These are phyloP conservation scores for Morbakka virulenta DNA, from an alignment of 30 jellyfish, hydroid and myxozoan species.

Conservation along the genomic window DNA sequence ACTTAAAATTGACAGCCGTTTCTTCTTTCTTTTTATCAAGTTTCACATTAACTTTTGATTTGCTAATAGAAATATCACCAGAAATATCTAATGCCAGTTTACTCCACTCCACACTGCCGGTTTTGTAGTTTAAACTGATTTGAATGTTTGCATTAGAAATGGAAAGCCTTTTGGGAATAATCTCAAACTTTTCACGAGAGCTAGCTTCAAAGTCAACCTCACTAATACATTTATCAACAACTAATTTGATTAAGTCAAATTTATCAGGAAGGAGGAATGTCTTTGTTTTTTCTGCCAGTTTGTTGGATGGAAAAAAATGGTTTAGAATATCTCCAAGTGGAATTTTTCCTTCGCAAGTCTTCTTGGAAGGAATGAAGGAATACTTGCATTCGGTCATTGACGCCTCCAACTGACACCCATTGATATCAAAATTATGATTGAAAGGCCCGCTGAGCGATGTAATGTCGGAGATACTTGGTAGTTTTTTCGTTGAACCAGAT, in stretches of 20 bases:
- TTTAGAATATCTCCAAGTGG: constrained; percentile 34
- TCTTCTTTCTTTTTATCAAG: constrained; percentile 40
- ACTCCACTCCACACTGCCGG: constrained; percentile 18
- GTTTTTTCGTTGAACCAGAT: neutral
- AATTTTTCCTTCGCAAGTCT: constrained; percentile 33
- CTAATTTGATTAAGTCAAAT: constrained; percentile 48
- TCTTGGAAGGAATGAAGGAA: constrained; percentile 47
- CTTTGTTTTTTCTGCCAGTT: constrained; percentile 37
- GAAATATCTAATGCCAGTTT: constrained; percentile 26
- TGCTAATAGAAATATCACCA: constrained; percentile 49
- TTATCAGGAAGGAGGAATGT: constrained; percentile 44
- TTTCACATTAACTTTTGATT: constrained; percentile 38
- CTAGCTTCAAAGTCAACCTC: constrained; percentile 60
- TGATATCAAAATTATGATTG: neutral
- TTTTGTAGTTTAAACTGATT: constrained; percentile 44
- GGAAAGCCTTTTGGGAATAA: constrained; percentile 52
- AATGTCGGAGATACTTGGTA: neutral
- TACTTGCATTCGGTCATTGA: constrained; percentile 56
- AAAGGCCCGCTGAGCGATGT: neutral
- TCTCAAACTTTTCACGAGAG: constrained; percentile 74
- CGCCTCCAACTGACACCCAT: constrained; percentile 63
- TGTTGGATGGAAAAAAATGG: constrained; percentile 35
- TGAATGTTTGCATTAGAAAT: constrained; percentile 49
- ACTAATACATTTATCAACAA: constrained; percentile 54
- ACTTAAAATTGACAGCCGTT: constrained; percentile 42